phyloP scores from a whole-genome alignment of 1,140 invertebrate species.

The Hycleus cichorii region DNA sequence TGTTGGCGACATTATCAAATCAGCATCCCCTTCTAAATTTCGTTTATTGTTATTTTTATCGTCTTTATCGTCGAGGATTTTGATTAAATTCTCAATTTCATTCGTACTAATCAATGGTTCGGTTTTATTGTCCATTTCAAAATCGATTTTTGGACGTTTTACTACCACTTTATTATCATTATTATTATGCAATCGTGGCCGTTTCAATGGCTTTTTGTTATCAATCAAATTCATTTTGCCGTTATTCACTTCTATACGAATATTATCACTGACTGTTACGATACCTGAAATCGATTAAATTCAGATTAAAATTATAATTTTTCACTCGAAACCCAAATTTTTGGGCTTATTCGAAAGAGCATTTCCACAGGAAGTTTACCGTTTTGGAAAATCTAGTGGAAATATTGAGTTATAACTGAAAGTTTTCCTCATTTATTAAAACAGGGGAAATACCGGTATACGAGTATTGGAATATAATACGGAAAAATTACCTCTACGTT shows the following conservation, averaged over 20 bases:
- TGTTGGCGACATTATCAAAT: constrained; percentile 41
- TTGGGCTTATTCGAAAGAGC: too few relatives aligned
- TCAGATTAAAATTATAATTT: too few relatives aligned
- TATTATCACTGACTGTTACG: constrained; percentile 25
- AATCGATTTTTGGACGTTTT: neutral
- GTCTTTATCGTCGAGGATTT: constrained; percentile 10
- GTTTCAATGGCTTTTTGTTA: constrained; percentile 15
- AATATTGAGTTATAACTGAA: too few relatives aligned
- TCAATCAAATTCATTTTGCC: constrained; percentile 24
- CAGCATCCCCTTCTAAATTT: neutral
- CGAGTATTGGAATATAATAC: too few relatives aligned
- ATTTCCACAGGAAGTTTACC: too few relatives aligned
- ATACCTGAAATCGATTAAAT: neutral
- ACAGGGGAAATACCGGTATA: too few relatives aligned
- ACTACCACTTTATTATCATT: neutral
- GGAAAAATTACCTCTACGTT: constrained; percentile 2
- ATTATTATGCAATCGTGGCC: neutral
- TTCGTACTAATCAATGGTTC: neutral
- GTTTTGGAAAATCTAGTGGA: too few relatives aligned
- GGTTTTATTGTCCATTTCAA: neutral
- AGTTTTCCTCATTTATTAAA: too few relatives aligned
- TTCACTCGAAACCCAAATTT: too few relatives aligned
- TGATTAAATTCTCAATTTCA: constrained; percentile 1
- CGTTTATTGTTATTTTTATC: neutral
- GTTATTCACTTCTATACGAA: constrained; percentile 25